Base-by-base conservation (phyloP, 2,797 vertebrate species). In the Pteropus rufus region DNA sequence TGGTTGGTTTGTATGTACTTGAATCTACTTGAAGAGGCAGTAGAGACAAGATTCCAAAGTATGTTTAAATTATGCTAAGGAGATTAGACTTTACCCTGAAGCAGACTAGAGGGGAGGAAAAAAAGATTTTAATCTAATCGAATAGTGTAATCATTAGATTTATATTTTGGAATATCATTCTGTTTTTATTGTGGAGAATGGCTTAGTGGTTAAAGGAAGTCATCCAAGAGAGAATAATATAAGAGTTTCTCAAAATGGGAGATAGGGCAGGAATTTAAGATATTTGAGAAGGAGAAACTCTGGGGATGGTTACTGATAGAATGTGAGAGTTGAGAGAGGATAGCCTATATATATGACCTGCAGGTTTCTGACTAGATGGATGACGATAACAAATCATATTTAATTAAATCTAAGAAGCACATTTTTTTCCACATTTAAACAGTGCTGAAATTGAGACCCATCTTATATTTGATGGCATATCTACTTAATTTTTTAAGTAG, bases 151-250 rank as follows among this genome's bases (percentile, higher is more conserved):
- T 76, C 39, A 86, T 92, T 73, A 87, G 49, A 31, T 88, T 64
- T 76, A 58, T 76, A 77, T 67, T 95, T 94, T 67, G 21, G n/a
- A 95, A 88, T 81, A 41, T 75, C 64, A 18, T 64, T 90, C 36
- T 80, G 18, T n/a, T 95, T 83, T 82, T 86, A 69, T 67, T 81
- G 23, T 89, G 46, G 52, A 89, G 26, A 91, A 24, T 89, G 29
- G 94, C 19, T 91, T 94, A 41, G 12, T 79, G 41, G 39, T 80
- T 64, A 92, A 89, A 87, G 72, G 49, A 82, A 62, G 39, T 62
- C 73, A 73, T 84, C 12, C 34, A 64, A 52, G 23, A 12, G 73
- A 44, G 29, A 95, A 65, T 3, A 94, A 94, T 69, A 26, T 39
- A 54, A 72, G 72, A 72, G 24, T 62, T 76, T 95, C 75, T 46